Conservation (phyloP, 1,140 invertebrate genomes). For the Glomeris maerens region DNA sequence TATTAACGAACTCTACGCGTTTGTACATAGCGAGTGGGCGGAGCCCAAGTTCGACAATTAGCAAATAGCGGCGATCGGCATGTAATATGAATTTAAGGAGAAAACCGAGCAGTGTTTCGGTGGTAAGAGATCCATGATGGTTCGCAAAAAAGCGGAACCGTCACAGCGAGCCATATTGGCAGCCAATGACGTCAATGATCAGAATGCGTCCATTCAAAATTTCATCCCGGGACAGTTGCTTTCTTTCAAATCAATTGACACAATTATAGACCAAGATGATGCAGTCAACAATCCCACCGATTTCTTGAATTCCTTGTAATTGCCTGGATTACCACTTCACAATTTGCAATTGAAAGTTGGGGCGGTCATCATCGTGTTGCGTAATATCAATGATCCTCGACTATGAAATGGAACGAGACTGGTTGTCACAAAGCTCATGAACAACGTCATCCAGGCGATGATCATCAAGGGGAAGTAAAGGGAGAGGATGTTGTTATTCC, state of each 20-base stretch:
- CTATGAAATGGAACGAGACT: constrained; percentile 20
- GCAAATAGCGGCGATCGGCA: too few relatives aligned
- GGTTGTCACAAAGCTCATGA: constrained; percentile 27
- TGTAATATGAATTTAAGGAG: too few relatives aligned
- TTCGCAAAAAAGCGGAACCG: too few relatives aligned
- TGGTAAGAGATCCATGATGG: too few relatives aligned
- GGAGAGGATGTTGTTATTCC: constrained; percentile 32
- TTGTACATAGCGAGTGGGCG: too few relatives aligned
- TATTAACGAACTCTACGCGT: too few relatives aligned
- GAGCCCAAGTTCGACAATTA: too few relatives aligned
- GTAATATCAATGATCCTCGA: constrained; percentile 28
- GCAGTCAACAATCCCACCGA: constrained; percentile 21
- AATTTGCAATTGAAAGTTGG: constrained; percentile 20
- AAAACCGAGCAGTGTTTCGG: too few relatives aligned
- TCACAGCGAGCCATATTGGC: constrained; percentile 16
- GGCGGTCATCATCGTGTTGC: constrained; percentile 30
- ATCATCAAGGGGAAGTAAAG: constrained; percentile 31
- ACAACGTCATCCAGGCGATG: constrained; percentile 29
- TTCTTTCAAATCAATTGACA: constrained; percentile 29
- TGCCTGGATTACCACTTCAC: constrained; percentile 20
- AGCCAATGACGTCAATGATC: constrained; percentile 25
- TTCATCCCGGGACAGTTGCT: constrained; percentile 21
- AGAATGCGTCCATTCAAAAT: constrained; percentile 22
- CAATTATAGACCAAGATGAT: constrained; percentile 20
- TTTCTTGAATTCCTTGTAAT: constrained; percentile 23